A percentile compares a stretch with the other conserved stretches of the same genome.
Conservation (phyloP, 2,888 invertebrate genomes). For the Cephalotes varians region DNA sequence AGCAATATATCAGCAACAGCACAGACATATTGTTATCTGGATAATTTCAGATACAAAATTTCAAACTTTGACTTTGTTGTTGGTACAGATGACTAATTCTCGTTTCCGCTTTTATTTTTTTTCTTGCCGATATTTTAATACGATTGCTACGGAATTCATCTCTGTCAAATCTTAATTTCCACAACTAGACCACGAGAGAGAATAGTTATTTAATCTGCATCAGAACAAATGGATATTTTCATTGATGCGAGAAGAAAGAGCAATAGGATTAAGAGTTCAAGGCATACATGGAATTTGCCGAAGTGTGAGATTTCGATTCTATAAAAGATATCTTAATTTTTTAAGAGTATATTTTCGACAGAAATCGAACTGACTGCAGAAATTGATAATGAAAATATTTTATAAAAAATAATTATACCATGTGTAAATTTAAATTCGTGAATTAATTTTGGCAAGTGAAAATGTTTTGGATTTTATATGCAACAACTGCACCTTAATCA, state of each 20-base stretch:
- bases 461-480: too few species aligned
- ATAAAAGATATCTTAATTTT: neutral
- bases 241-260: conserved; percentile 11
- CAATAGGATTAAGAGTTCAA: conserved; percentile 49
- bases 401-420: neutral
- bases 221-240: conserved; percentile 35
- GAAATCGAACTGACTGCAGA: conserved; percentile 41
- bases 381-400: neutral
- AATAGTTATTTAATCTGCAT: conserved; percentile 65
- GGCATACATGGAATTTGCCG: conserved; percentile 50
- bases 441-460: too few species aligned
- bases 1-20: too few species aligned
- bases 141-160: conserved; percentile 67
- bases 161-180: conserved; percentile 36
- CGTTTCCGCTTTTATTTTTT: conserved; percentile 32
- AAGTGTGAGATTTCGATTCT: conserved; percentile 33
- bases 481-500: too few species aligned
- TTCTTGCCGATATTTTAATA: conserved; percentile 63
- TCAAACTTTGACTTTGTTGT: conserved; percentile 60
- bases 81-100: conserved; percentile 11
- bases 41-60: neutral
- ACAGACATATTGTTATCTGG: too few species aligned
- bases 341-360: neutral
- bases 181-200: conserved; percentile 44
- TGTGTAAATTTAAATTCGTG: too few species aligned